Evolutionary conservation across 2,888 invertebrate species (phyloP), one percentile per base, ranked within the genome.

Genomic region (Callimorpha dominula): DNA sequence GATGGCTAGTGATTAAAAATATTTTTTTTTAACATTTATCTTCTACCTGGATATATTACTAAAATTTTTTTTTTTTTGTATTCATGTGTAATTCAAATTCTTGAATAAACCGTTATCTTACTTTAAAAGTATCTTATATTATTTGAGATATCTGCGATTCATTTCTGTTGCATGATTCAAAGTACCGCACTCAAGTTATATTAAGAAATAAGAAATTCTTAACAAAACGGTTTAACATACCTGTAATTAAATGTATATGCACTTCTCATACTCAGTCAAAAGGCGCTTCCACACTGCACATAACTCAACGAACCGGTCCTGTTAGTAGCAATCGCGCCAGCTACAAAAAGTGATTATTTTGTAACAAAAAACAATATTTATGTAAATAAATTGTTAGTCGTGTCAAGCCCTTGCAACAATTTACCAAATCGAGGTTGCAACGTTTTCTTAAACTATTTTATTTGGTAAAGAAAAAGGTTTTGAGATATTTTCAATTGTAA

Each of bases 301-400:
- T 62, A 64, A 63, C 50, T 49, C 42, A 52, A 62, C 42, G 14
- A 62, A 83, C 77, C 71, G 77, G 76, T 77, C 73, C 43, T 72
- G 64, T 57, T 52, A n/a, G 65, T 65, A 76, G 78, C 68, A 76
- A 76, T 78, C 73, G 70, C 67, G 75, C 64, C 66, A 70, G 68
- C 78, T 74, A 70, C 72, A 78, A 76, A 31, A 78, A 73, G 71
- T 57, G 63, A 72, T 69, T 79, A 74, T 84, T 78, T 78, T 42
- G 68, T 68, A 72, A 84, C 68, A 81, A 79, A 78, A 81, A 76
- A 40, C 52, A 66, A 20, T 7, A 68, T 73, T 76, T 46, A 43
- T 46, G 43, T n/a, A 68, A 67, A 68, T 69, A 52, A 69, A 65
- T 20, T 8, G 11, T 50, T 42, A 46, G 31, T 57, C 46, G 9